These are phyloP conservation scores for Myathropa florea DNA, from an alignment of 2,888 invertebrate genomes.

Conservation along the genomic window DNA sequence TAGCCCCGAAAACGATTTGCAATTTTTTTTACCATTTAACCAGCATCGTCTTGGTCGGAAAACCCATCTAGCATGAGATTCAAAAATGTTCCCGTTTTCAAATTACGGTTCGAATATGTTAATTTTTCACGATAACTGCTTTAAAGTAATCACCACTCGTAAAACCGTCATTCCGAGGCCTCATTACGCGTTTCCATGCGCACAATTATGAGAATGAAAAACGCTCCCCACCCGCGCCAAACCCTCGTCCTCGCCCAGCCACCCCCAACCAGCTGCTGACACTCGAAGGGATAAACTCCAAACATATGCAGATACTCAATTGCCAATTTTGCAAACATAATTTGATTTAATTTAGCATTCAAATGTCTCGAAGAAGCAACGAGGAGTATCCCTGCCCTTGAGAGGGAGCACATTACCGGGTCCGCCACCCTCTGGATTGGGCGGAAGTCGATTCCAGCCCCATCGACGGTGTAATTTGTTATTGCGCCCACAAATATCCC, in stretches of 20 bases:
- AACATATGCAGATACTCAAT: slow-evolving; percentile 44
- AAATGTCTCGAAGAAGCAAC: background rate
- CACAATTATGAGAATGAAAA: slow-evolving; percentile 37
- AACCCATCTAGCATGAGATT: background rate
- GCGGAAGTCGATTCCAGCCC: slow-evolving; percentile 4
- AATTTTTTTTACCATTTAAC: background rate
- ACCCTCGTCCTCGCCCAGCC: too few relatives aligned
- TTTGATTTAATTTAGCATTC: slow-evolving; percentile 48
- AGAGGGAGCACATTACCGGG: slow-evolving; percentile 34
- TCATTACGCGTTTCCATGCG: slow-evolving; percentile 18
- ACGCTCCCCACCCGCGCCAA: background rate
- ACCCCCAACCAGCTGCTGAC: background rate
- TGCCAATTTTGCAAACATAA: slow-evolving; percentile 38
- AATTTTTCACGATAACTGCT: slow-evolving; percentile 33
- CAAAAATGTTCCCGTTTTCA: background rate
- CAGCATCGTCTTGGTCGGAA: background rate
- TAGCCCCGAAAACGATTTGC: background rate
- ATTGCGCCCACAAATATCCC: slow-evolving; percentile 32
- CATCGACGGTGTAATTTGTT: slow-evolving; percentile 30
- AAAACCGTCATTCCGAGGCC: background rate
- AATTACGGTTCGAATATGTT: slow-evolving; percentile 8
- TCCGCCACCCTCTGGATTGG: background rate
- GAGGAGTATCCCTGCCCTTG: background rate
- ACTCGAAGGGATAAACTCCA: slow-evolving; percentile 1
- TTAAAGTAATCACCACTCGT: slow-evolving; percentile 34